Conservation (phyloP, 2,797 vertebrate genomes). For the Huso huso region DNA sequence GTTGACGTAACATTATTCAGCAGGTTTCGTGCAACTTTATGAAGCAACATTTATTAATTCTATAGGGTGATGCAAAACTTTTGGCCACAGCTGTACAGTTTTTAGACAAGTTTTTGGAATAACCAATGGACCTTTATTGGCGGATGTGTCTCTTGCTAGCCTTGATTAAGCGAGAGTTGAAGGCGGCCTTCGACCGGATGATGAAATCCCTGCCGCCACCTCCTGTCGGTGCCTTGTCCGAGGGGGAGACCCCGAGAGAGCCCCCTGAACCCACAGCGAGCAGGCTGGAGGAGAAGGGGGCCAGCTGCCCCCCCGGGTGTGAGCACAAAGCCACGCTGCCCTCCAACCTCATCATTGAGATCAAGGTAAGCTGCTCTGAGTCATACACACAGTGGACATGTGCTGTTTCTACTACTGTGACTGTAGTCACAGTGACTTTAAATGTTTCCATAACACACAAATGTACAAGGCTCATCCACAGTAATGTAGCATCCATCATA, state of each 20-base stretch:
- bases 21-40: no score
- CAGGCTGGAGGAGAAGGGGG: constrained; percentile 44
- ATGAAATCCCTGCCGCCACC: constrained; percentile 61
- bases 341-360: constrained; percentile 81
- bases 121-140: neutral
- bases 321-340: constrained; percentile 71
- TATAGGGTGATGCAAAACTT: no score
- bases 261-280: constrained; percentile 32
- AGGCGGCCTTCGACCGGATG: constrained; percentile 71
- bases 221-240: constrained; percentile 35
- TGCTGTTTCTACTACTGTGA: no score
- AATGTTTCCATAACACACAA: no score
- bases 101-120: neutral
- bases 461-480: no score
- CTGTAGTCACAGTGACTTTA: no score
- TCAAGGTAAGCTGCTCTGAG: constrained; percentile 65
- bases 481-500: no score
- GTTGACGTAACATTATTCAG: no score
- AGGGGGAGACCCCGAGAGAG: constrained; percentile 28
- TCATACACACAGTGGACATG: no score
- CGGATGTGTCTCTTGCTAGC: constrained; percentile 44
- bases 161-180: constrained; percentile 87
- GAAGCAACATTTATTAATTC: no score
- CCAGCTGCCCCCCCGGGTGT: constrained; percentile 67
- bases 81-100: neutral